Evolutionary conservation across 1,140 invertebrate species (phyloP), one percentile per base, ranked within the genome.

Genomic region (Anthonomus grandis): DNA sequence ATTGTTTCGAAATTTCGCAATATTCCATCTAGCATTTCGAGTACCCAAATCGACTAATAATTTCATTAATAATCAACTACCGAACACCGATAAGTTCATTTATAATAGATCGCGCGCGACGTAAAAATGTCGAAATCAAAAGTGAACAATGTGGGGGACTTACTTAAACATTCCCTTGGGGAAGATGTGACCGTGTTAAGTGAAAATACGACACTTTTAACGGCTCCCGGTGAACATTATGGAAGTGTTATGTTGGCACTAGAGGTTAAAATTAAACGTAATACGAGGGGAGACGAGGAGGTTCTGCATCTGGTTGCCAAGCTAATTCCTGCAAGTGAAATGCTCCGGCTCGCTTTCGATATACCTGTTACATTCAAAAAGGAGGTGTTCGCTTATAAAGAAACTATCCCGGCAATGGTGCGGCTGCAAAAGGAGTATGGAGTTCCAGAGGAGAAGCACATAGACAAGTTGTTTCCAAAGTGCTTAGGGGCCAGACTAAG

Each of bases 311-410:
- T 83, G 0, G 80, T 83, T 9, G 78, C 75, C 0, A 84, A 84
- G 65, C 67, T 83, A 34, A 80, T 81, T 1, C 75, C 82, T 0
- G 78, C 74, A 3, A 83, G 80, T 19, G 73, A 75, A 2, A 74
- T 81, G 47, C 69, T 80, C 2, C 65, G 79, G 55, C 69, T 78
- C 19, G 66, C 81, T 8, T 83, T 84, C 60, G 76, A 82, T 59
- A 79, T 79, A 9, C 76, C 79, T 22, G 65, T 80, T 0, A 78
- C 81, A 0, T 83, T 82, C 55, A 70, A 76, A 3, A 83, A 82
- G 22, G 82, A 84, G 64, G 64, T 81, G 10, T 63, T 75, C 2
- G 79, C 82, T n/a, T 84, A 83, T 47, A 68, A 72, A 23, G 68
- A 68, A 21, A 64, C 81, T 38, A 74, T 75, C 2, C 76, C 80